A percentile compares a stretch with the other conserved stretches of the same genome.
phyloP scores from a whole-genome alignment of 2,797 vertebrate genomes.

The Rhynchonycteris naso region DNA sequence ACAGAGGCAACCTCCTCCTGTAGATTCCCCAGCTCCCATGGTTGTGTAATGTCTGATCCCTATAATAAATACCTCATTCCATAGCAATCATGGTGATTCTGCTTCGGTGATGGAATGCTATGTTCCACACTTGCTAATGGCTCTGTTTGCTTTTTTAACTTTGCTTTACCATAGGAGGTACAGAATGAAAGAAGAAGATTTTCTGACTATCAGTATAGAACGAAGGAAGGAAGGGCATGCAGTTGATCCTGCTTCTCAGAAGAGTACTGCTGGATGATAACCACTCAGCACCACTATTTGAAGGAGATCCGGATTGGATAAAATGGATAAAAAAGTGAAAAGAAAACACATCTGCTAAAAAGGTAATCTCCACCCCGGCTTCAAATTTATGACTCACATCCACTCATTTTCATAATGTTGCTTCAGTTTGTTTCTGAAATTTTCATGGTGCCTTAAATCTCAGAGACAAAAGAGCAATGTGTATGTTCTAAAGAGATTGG shows the following conservation, averaged over 20 bases:
- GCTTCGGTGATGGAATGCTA: neutral
- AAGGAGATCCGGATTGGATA: neutral
- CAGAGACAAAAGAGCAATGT: neutral
- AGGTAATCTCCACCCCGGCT: neutral
- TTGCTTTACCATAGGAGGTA: neutral
- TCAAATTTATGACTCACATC: neutral
- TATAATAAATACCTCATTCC: neutral
- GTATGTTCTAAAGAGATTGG: neutral
- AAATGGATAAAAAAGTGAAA: conserved; percentile 22
- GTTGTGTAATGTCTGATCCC: neutral
- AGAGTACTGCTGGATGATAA: neutral
- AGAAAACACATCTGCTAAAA: neutral
- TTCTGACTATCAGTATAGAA: no score
- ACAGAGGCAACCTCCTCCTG: neutral
- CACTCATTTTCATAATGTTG: conserved; percentile 34
- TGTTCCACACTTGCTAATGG: neutral
- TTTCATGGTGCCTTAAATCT: neutral
- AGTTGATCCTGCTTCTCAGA: neutral
- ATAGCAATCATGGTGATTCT: neutral
- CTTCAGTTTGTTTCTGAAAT: neutral
- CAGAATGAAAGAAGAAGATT: neutral
- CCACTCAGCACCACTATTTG: neutral
- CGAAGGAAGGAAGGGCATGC: no score
- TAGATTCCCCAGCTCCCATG: neutral
- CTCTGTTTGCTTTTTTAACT: neutral